phyloP scores from a whole-genome alignment of 2,113 vertebrate species.

The Tringa solitaria region DNA sequence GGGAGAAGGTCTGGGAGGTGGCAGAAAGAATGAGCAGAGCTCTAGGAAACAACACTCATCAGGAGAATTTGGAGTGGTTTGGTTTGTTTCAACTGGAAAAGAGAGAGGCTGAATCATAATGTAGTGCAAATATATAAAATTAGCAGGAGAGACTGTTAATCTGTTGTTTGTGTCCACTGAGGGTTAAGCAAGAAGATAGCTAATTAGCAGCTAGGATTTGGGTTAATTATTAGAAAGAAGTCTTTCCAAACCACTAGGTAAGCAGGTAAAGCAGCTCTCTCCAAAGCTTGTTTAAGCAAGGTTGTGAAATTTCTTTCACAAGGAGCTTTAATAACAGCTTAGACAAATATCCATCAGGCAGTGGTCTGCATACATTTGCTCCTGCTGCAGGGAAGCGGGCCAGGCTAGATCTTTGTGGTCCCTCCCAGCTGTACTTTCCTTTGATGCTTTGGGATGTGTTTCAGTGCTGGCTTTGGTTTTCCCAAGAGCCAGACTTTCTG shows the following conservation, averaged over 20 bases:
- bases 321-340: slow-evolving; percentile 40
- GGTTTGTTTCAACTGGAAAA: background rate
- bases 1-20: background rate
- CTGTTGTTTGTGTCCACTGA: slow-evolving; percentile 2
- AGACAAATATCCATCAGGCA: slow-evolving; percentile 10
- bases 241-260: slow-evolving; percentile 57
- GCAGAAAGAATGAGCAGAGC: background rate
- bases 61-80: background rate
- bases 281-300: slow-evolving; percentile 43
- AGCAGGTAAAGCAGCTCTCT: slow-evolving; percentile 54
- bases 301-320: slow-evolving; percentile 51
- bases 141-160: background rate
- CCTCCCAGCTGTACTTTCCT: slow-evolving; percentile 47
- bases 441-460: slow-evolving; percentile 59
- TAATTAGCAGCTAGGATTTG: slow-evolving; percentile 33
- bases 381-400: background rate
- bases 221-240: slow-evolving; percentile 58
- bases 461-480: slow-evolving; percentile 28
- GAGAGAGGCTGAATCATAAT: background rate
- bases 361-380: background rate
- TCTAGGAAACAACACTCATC: background rate
- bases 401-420: background rate
- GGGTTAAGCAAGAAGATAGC: slow-evolving; percentile 30
- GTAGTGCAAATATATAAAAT: background rate
- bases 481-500: slow-evolving; percentile 35